Evolutionary conservation across 2,888 invertebrate genomes (phyloP).

Genomic region (Keiferia lycopersicella): DNA sequence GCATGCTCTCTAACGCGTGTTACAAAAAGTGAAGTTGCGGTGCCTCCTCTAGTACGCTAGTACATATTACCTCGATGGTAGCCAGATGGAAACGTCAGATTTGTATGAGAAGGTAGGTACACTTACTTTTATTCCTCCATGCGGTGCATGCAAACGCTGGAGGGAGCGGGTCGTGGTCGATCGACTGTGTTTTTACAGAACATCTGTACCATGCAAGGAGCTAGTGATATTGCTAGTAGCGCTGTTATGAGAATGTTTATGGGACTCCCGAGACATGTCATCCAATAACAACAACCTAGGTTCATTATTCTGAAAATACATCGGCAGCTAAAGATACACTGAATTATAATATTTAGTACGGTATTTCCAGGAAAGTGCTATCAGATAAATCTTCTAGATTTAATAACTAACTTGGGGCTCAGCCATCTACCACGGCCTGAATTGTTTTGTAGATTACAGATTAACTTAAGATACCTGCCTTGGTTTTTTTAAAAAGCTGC

Average conservation of each 20-base stretch:
- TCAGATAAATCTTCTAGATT: no score
- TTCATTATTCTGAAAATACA: slow-evolving; percentile 4
- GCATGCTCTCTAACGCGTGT: no score
- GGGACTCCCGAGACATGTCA: neutral
- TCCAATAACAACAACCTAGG: neutral
- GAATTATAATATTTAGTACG: neutral
- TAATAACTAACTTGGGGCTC: no score
- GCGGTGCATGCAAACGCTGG: slow-evolving; percentile 68
- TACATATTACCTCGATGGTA: no score
- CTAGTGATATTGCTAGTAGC: slow-evolving; percentile 50
- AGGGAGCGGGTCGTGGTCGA: slow-evolving; percentile 40
- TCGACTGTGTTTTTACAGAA: slow-evolving; percentile 41
- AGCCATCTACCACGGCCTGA: no score
- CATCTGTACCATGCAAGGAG: slow-evolving; percentile 67
- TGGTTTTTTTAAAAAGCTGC: no score
- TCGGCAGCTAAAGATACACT: neutral
- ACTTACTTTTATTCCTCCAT: slow-evolving; percentile 24
- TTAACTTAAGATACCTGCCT: no score
- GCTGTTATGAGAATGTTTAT: slow-evolving; percentile 40
- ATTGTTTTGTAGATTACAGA: no score
- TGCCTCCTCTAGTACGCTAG: no score
- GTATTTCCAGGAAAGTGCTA: neutral
- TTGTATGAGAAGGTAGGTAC: neutral
- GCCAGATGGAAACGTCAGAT: neutral
- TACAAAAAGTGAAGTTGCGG: no score